Conservation (phyloP, 2,888 invertebrate species). For the Acleris literana region DNA sequence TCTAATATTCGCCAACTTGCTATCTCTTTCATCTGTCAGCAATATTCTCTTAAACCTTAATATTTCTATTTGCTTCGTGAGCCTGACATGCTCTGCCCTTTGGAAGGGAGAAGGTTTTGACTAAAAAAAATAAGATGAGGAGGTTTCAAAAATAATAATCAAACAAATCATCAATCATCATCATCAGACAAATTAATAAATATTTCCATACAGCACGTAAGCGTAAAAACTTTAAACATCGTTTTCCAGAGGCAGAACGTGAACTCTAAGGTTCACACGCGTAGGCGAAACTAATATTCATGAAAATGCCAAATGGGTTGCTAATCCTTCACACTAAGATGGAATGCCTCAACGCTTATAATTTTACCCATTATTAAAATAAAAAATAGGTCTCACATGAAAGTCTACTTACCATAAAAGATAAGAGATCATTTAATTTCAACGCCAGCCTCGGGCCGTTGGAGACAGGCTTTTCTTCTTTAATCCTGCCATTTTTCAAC, state of each 20-base stretch:
- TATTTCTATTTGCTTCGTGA: constrained; percentile 88
- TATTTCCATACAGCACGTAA: too few species aligned
- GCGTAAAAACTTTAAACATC: too few species aligned
- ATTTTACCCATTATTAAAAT: not conserved
- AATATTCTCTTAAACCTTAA: constrained; percentile 87
- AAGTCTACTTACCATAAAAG: constrained; percentile 67
- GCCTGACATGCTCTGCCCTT: constrained; percentile 84
- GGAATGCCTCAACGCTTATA: not conserved
- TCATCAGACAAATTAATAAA: too few species aligned
- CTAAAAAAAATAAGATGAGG: constrained; percentile 54
- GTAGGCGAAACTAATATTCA: too few species aligned
- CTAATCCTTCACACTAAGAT: not conserved
- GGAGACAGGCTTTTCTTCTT: constrained; percentile 60
- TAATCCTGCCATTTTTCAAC: constrained; percentile 65
- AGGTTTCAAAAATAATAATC: not conserved
- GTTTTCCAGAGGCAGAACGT: too few species aligned
- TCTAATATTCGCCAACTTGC: constrained; percentile 85
- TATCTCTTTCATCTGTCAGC: constrained; percentile 87
- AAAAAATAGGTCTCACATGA: not conserved
- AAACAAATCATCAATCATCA: not conserved
- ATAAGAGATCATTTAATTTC: constrained; percentile 77
- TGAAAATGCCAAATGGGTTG: too few species aligned
- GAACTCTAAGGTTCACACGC: too few species aligned
- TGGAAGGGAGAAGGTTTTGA: constrained; percentile 86
- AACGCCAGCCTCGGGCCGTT: constrained; percentile 72